These are phyloP conservation scores for Ophion ventricosus DNA, from an alignment of 2,888 invertebrate species.

Conservation along the genomic window DNA sequence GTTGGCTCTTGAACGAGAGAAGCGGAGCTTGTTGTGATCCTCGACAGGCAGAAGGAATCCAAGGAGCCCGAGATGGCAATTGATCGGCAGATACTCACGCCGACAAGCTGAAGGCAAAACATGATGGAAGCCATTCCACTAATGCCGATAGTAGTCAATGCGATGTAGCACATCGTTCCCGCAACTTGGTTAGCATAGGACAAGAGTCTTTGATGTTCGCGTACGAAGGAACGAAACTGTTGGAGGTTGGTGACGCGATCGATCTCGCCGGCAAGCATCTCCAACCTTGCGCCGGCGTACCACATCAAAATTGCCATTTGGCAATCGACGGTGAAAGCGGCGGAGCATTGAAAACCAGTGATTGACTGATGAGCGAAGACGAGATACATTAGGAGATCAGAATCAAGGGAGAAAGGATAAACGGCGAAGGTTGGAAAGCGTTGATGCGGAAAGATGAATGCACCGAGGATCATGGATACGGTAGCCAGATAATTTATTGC, in stretches of 20 bases:
- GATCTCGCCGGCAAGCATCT: conserved; percentile 52
- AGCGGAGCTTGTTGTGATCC: neutral
- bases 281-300: conserved; percentile 68
- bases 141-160: neutral
- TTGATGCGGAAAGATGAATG: conserved; percentile 56
- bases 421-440: conserved; percentile 6
- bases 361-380: conserved; percentile 69
- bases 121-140: neutral
- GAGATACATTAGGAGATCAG: conserved; percentile 47
- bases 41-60: neutral
- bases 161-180: conserved; percentile 4
- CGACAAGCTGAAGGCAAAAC: conserved; percentile 62
- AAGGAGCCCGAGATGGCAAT: neutral
- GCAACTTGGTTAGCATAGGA: conserved; percentile 58
- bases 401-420: conserved; percentile 63
- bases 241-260: neutral
- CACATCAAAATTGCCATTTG: conserved; percentile 67
- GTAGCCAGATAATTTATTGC: conserved; percentile 54
- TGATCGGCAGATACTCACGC: conserved; percentile 54
- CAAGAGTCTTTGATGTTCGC: conserved; percentile 29
- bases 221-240: conserved; percentile 12
- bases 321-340: conserved; percentile 67
- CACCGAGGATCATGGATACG: conserved; percentile 54
- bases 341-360: conserved; percentile 62
- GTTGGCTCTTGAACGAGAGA: conserved; percentile 38